Evolutionary conservation across 2,113 vertebrate genomes (phyloP).

Genomic region (Gopherus evgoodei): DNA sequence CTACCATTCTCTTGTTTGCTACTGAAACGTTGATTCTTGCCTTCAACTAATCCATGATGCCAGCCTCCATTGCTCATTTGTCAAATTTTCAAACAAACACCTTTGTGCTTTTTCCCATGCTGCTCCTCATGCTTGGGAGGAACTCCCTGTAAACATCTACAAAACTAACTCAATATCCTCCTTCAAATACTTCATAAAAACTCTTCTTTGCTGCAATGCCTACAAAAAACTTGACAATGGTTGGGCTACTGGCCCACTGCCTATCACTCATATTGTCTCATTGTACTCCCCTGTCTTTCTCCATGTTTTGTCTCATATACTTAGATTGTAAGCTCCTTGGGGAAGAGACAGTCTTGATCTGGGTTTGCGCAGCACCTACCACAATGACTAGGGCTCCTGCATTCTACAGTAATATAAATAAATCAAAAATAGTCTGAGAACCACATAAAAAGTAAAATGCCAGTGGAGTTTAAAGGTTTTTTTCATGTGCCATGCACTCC

Average conservation of each 20-base stretch:
- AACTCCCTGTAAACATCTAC: not conserved
- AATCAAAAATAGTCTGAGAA: not conserved
- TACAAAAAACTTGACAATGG: not conserved
- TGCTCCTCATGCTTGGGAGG: not conserved
- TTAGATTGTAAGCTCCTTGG: not conserved
- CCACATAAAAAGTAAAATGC: not conserved
- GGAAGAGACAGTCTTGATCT: not conserved
- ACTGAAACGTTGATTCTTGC: not conserved
- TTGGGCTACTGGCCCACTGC: not conserved
- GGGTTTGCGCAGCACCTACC: not conserved
- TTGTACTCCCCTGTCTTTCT: not conserved
- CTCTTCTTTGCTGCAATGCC: not conserved
- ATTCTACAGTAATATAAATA: not conserved
- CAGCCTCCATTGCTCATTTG: not conserved
- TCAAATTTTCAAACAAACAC: not conserved
- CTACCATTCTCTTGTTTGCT: not conserved
- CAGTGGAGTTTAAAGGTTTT: conserved; percentile 11
- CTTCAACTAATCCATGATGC: not conserved
- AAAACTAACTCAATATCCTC: not conserved
- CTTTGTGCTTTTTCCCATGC: not conserved
- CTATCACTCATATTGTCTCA: not conserved
- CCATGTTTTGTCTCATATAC: not conserved
- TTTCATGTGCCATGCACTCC: not conserved
- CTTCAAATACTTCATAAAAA: not conserved
- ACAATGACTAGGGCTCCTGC: not conserved